phyloP scores from a whole-genome alignment of 2,113 vertebrate species.

The Craseonycteris thonglongyai region DNA sequence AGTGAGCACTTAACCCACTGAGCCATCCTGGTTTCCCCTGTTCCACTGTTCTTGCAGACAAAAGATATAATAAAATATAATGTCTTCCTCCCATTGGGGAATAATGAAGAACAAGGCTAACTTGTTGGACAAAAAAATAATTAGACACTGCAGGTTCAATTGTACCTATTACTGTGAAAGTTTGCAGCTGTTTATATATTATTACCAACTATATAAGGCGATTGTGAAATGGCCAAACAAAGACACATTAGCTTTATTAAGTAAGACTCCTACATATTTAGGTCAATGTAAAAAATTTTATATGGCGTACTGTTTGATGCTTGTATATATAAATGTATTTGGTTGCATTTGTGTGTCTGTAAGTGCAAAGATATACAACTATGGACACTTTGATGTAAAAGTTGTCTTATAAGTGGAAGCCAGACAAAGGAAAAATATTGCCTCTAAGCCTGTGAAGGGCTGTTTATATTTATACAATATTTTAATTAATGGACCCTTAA shows the following conservation, averaged over 20 bases:
- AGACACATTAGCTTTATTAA: conserved; percentile 53
- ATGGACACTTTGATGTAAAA: not conserved
- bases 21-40: no score
- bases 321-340: not conserved
- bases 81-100: conserved; percentile 81
- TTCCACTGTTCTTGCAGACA: conserved; percentile 77
- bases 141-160: conserved; percentile 82
- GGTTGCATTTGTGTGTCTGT: not conserved
- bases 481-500: not conserved
- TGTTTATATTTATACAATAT: not conserved
- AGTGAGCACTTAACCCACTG: no score
- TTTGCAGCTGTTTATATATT: conserved; percentile 77
- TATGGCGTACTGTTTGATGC: not conserved
- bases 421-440: not conserved
- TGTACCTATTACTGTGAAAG: conserved; percentile 81
- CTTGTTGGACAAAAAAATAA: conserved; percentile 85
- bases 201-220: conserved; percentile 62
- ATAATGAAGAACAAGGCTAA: conserved; percentile 85
- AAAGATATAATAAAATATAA: conserved; percentile 83
- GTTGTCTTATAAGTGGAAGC: not conserved
- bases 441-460: not conserved
- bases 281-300: not conserved
- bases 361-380: not conserved
- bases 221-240: conserved; percentile 57
- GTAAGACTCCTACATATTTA: not conserved